phyloP scores from a whole-genome alignment of 30 jellyfish, hydroid and myxozoan genomes.

The Hydractinia echinata region DNA sequence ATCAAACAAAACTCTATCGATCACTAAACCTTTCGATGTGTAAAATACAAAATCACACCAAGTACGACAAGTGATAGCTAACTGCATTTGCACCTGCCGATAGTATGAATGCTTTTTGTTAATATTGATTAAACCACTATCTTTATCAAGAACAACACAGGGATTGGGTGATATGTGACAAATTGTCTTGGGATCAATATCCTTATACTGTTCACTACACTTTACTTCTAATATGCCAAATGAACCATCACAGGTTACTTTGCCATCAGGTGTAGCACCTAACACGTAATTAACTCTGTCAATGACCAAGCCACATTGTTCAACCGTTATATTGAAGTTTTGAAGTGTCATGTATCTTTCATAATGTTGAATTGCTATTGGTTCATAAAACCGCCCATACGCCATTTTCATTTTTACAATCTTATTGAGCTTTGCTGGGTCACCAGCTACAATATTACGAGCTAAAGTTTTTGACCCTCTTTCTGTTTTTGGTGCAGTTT shows the following conservation, averaged over 20 bases:
- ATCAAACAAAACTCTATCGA: not conserved
- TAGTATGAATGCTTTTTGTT: conserved; percentile 5
- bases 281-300: conserved; percentile 8
- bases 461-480: too few relatives aligned
- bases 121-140: not conserved
- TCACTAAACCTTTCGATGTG: conserved; percentile 13
- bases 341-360: conserved; percentile 18
- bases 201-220: conserved; percentile 17
- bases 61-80: conserved; percentile 8
- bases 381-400: conserved; percentile 20
- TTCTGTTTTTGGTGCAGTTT: too few relatives aligned
- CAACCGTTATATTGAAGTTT: conserved; percentile 6
- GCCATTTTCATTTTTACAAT: conserved; percentile 21
- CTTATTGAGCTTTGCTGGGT: not conserved
- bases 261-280: conserved; percentile 31
- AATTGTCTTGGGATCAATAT: conserved; percentile 6
- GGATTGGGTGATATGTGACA: conserved; percentile 16
- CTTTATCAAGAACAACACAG: conserved; percentile 10
- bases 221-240: conserved; percentile 11
- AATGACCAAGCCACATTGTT: conserved; percentile 21
- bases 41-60: conserved; percentile 11
- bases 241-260: conserved; percentile 3
- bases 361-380: conserved; percentile 19
- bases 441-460: not conserved
- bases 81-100: conserved; percentile 4